A percentile compares a stretch with the other conserved stretches of the same genome.
phyloP scores from a whole-genome alignment of 2,113 vertebrate species.

The Galbula dea region DNA sequence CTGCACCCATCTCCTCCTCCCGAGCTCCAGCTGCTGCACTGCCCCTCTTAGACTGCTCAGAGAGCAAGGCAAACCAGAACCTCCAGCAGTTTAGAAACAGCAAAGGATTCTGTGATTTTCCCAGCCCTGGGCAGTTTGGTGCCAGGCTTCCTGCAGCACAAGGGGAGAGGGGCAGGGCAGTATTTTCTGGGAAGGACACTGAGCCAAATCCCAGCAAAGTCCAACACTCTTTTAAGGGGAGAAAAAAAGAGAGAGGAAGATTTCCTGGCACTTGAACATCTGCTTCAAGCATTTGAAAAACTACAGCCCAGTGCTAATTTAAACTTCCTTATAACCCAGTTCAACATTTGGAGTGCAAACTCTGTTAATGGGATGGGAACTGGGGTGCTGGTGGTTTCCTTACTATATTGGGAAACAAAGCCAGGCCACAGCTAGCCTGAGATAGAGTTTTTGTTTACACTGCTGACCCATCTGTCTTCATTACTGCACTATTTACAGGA shows the following conservation, averaged over 20 bases:
- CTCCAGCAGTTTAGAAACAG: not conserved
- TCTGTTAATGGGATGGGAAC: slow-evolving; percentile 70
- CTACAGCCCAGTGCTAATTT: slow-evolving; percentile 68
- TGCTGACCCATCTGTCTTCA: slow-evolving; percentile 72
- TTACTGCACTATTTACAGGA: slow-evolving; percentile 73
- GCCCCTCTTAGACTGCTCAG: not conserved
- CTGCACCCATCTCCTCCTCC: not conserved
- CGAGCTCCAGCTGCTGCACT: not conserved
- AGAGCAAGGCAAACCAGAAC: not conserved
- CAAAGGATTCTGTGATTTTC: rapidly evolving
- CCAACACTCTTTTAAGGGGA: not conserved
- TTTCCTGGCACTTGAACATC: slow-evolving; percentile 69
- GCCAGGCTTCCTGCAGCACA: not conserved
- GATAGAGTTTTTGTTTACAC: slow-evolving; percentile 73
- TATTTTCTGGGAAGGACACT: not conserved
- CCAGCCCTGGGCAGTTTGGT: not conserved
- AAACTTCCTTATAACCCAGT: slow-evolving; percentile 76
- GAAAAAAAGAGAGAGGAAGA: not conserved
- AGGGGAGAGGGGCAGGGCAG: not conserved
- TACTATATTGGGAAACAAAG: slow-evolving; percentile 78
- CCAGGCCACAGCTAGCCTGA: slow-evolving; percentile 70
- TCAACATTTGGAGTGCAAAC: slow-evolving; percentile 64
- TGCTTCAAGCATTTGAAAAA: slow-evolving; percentile 72
- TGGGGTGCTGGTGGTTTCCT: slow-evolving; percentile 50
- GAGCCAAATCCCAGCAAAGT: not conserved